A percentile compares a stretch with the other conserved stretches of the same genome.
Evolutionary conservation across 2,888 invertebrate genomes (phyloP).

Genomic region (Drosophila phalerata): DNA sequence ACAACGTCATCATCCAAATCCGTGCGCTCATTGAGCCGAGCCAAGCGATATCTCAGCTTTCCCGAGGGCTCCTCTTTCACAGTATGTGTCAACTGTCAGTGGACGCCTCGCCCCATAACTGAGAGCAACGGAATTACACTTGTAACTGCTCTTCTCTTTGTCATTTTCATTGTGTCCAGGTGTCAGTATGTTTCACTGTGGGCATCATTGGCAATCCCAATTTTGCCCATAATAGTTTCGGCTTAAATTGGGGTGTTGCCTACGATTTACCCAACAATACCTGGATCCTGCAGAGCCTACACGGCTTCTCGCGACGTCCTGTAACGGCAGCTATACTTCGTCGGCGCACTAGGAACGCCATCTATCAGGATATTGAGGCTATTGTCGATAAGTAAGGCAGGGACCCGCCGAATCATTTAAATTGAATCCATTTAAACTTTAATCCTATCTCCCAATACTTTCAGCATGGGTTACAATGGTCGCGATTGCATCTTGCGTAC

Average conservation of each 20-base stretch:
- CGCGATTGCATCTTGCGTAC: conserved; percentile 90
- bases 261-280: conserved; percentile 88
- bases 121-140: conserved; percentile 15
- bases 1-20: conserved; percentile 31
- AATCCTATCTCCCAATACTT: not conserved
- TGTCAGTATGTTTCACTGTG: conserved; percentile 88
- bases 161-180: conserved; percentile 59
- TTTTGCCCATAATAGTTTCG: conserved; percentile 88
- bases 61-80: conserved; percentile 87
- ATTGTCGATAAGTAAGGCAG: conserved; percentile 88
- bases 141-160: conserved; percentile 3
- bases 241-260: conserved; percentile 90
- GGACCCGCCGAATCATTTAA: not conserved
- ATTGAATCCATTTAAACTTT: not conserved
- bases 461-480: conserved; percentile 92
- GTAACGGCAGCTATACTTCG: conserved; percentile 85
- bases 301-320: conserved; percentile 77
- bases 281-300: conserved; percentile 85
- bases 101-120: not conserved
- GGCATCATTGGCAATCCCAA: conserved; percentile 87
- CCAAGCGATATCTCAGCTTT: conserved; percentile 86
- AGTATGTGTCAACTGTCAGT: conserved; percentile 82
- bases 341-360: conserved; percentile 84
- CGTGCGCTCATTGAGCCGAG: conserved; percentile 66
- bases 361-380: conserved; percentile 83